These are phyloP conservation scores for Ptyas mucosa DNA, from an alignment of 2,113 vertebrate genomes.

Conservation along the genomic window DNA sequence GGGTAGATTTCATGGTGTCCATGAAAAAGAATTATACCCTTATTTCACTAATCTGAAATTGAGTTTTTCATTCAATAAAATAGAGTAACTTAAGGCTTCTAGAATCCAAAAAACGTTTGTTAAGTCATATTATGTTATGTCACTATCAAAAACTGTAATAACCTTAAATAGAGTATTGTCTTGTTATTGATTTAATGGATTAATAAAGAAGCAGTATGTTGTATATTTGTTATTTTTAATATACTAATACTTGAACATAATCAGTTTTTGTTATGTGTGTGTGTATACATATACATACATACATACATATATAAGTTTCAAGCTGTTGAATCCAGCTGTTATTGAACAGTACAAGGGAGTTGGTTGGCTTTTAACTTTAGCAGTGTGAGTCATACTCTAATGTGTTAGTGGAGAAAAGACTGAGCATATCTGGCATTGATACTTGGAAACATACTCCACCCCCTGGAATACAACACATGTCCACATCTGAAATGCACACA, in stretches of 20 bases:
- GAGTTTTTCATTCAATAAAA: not conserved
- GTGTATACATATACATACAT: too few relatives aligned
- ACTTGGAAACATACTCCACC: conserved; percentile 32
- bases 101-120: not conserved
- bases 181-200: not conserved
- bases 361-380: conserved; percentile 18
- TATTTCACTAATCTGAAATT: not conserved
- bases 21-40: not conserved
- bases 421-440: conserved; percentile 52
- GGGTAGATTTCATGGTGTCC: not conserved
- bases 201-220: not conserved
- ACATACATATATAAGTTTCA: too few relatives aligned
- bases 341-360: not conserved
- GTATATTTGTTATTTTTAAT: not conserved
- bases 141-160: not conserved
- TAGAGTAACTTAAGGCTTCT: not conserved
- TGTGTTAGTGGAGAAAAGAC: conserved; percentile 29
- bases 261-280: not conserved
- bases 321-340: not conserved
- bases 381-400: conserved; percentile 53
- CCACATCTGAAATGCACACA: conserved; percentile 45
- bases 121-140: not conserved
- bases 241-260: not conserved
- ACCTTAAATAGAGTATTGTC: not conserved
- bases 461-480: conserved; percentile 55